Percentiles rank a stretch among this genome's conserved stretches.
phyloP scores from a whole-genome alignment of 2,888 invertebrate genomes.

The Tachina lurida region DNA sequence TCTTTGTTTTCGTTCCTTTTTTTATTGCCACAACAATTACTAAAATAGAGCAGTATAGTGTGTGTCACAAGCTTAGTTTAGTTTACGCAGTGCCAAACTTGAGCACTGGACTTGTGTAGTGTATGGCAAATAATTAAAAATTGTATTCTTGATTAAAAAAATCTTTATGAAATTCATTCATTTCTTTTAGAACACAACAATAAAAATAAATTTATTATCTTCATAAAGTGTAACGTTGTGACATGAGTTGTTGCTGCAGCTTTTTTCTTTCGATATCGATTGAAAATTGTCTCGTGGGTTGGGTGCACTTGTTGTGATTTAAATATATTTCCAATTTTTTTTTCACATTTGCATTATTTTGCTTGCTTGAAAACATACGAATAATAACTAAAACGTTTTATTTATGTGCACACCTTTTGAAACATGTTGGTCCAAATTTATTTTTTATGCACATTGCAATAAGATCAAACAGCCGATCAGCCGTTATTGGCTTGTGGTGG shows the following conservation, averaged over 20 bases:
- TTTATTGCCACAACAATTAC: too few relatives aligned
- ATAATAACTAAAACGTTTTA: constrained; percentile 8
- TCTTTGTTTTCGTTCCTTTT: too few relatives aligned
- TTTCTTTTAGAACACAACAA: too few relatives aligned
- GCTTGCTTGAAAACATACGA: not conserved
- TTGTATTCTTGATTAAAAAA: too few relatives aligned
- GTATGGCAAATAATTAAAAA: too few relatives aligned
- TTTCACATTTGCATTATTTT: constrained; percentile 23
- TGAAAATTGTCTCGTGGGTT: constrained; percentile 55
- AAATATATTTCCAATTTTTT: constrained; percentile 47
- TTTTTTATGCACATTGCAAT: constrained; percentile 14
- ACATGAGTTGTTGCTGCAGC: not conserved
- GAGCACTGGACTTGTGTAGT: too few relatives aligned
- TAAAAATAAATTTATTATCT: not conserved
- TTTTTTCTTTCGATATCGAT: constrained; percentile 27
- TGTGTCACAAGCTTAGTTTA: too few relatives aligned
- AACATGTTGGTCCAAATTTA: constrained; percentile 21
- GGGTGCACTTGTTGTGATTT: constrained; percentile 54
- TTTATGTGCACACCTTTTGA: constrained; percentile 48
- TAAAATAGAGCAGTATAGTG: too few relatives aligned
- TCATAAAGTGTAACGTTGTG: not conserved
- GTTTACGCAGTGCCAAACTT: too few relatives aligned
- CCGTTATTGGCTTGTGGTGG: constrained; percentile 38
- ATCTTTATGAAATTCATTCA: too few relatives aligned
- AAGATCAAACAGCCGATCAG: constrained; percentile 49